Evolutionary conservation across 1,140 invertebrate genomes (phyloP).

Genomic region (Prorops nasuta): DNA sequence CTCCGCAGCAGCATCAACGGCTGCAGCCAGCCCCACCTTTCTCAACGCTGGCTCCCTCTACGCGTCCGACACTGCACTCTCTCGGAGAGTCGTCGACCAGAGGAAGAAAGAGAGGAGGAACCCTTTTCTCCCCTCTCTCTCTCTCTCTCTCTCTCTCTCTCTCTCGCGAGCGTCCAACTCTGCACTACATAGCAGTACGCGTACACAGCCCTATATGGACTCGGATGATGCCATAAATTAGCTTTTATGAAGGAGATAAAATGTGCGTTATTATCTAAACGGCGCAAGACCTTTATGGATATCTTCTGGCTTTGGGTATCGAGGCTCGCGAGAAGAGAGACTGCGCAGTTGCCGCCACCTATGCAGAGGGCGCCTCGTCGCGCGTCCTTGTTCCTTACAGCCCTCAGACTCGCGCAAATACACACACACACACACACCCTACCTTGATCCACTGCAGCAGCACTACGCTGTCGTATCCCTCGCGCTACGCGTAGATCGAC

Average conservation of each 20-base stretch:
- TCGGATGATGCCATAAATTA: slow-evolving; percentile 55
- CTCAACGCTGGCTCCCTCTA: not conserved
- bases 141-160: no score
- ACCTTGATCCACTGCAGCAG: no score
- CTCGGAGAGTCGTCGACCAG: no score
- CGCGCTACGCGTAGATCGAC: slow-evolving; percentile 31
- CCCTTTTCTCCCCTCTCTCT: no score
- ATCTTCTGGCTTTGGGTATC: slow-evolving; percentile 20
- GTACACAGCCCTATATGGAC: slow-evolving; percentile 25
- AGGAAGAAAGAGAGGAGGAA: no score
- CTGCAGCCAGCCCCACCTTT: slow-evolving; percentile 13
- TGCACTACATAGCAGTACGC: not conserved
- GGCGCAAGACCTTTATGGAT: slow-evolving; percentile 52
- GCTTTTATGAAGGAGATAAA: slow-evolving; percentile 58
- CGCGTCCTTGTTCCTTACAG: no score
- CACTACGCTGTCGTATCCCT: slow-evolving; percentile 23
- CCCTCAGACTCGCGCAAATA: no score
- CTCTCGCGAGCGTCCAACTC: no score
- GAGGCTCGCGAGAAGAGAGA: not conserved
- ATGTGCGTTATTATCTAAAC: slow-evolving; percentile 59
- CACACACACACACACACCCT: slow-evolving; percentile 19
- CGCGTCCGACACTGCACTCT: slow-evolving; percentile 12
- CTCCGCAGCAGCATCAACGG: slow-evolving; percentile 31
- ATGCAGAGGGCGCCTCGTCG: no score
- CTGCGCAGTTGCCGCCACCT: no score